Base-by-base conservation (phyloP, 2,797 vertebrate genomes). In the Eulemur albifrons region DNA sequence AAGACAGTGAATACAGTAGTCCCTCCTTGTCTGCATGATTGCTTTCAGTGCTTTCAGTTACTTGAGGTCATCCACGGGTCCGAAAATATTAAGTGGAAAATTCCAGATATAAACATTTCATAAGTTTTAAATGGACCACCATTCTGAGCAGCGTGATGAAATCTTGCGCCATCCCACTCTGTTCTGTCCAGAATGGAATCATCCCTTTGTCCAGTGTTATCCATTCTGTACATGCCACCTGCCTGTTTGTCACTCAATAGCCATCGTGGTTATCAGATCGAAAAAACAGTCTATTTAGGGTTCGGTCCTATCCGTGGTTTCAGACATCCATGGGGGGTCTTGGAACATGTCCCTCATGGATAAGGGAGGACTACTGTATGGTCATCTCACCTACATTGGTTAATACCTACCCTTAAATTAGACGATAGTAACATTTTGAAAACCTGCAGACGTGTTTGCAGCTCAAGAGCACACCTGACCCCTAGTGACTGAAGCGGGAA, bases 401-500 rank as follows among this genome's bases (percentile, higher is more conserved):
- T 69, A 61, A 20, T 57, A 11, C 2, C 1, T 35, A 43, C 7
- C 35, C 54, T 43, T 72, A n/a, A 75, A 59, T 40, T 45, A 48
- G 57, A 67, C 45, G 32, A 12, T 59, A 1, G 7, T 72, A 25
- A 73, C 65, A 35, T 72, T 73, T 81, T n/a, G 45, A 86, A 90
- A 76, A 72, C 14, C 23, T 72, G 7, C 32, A 20, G 18, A 18
- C 45, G 18, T n/a, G 14, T 84, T 63, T 48, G n/a, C 52, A 43
- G 45, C 45, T 72, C 61, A 70, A 40, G 95, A 90, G n/a, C 88
- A 73, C 65, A 63, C 40, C 93, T 97, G 96, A 97, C 82, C 90
- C 85, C 96, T 97, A 94, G 92, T 92, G 90, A 77, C 90, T 48
- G 61, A 70, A 59, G 72, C 75, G 54, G 84, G 92, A 85, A 90